These are phyloP conservation scores for Synaphobranchus kaupii DNA, from an alignment of 2,797 vertebrate species.

Conservation along the genomic window DNA sequence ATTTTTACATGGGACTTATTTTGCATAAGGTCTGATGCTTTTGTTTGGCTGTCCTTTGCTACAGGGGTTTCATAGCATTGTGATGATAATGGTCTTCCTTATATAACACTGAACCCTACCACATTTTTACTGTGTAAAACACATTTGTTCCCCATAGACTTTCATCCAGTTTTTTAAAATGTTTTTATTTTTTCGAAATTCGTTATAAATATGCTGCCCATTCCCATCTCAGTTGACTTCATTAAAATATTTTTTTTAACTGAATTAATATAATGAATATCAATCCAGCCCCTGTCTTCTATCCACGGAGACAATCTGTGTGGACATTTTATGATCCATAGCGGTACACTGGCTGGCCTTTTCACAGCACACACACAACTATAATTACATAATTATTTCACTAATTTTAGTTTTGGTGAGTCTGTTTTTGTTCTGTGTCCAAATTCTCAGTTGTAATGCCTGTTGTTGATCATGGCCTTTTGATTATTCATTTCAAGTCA, in stretches of 20 bases:
- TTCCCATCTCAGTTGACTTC: not conserved
- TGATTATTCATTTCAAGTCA: too few relatives aligned
- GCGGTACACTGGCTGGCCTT: not conserved
- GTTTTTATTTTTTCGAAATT: not conserved
- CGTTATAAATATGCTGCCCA: not conserved
- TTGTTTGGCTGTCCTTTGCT: not conserved
- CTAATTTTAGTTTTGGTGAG: not conserved
- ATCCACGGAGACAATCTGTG: not conserved
- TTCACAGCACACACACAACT: not conserved
- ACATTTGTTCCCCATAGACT: not conserved
- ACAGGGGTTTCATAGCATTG: not conserved
- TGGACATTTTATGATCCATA: not conserved
- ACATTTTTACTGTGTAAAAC: not conserved
- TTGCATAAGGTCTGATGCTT: not conserved
- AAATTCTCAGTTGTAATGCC: too few relatives aligned
- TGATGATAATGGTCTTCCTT: not conserved
- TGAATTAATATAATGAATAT: too few relatives aligned
- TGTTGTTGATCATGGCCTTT: too few relatives aligned
- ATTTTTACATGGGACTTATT: not conserved
- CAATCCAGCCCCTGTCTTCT: too few relatives aligned
- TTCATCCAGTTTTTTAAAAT: not conserved
- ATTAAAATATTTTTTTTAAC: not conserved
- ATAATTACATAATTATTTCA: not conserved
- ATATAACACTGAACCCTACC: not conserved
- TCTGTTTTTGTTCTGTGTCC: too few relatives aligned